Percentiles rank a stretch among this genome's conserved stretches.
These are phyloP conservation scores for Heliconius cydno DNA, from an alignment of 2,888 invertebrate species.

Conservation along the genomic window DNA sequence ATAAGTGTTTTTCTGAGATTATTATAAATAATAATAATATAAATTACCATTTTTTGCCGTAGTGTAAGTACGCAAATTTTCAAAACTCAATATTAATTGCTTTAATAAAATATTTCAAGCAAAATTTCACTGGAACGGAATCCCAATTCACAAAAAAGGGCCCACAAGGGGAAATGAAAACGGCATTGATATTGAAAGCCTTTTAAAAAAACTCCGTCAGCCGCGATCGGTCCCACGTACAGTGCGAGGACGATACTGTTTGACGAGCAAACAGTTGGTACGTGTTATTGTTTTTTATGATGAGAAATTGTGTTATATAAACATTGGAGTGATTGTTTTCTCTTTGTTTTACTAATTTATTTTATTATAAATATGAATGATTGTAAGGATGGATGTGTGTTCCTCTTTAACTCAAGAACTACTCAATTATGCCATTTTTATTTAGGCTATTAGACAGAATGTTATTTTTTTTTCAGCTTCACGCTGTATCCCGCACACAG, in stretches of 20 bases:
- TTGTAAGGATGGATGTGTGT: not conserved
- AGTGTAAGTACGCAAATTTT: too few relatives aligned
- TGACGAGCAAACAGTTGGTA: conserved; percentile 47
- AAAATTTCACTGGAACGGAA: too few relatives aligned
- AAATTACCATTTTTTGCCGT: too few relatives aligned
- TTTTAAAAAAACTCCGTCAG: conserved; percentile 54
- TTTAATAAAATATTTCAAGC: too few relatives aligned
- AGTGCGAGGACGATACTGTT: conserved; percentile 56
- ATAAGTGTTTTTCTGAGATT: too few relatives aligned
- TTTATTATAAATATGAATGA: not conserved
- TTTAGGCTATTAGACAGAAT: too few relatives aligned
- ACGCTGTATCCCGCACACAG: too few relatives aligned
- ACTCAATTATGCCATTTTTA: not conserved
- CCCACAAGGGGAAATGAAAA: conserved; percentile 64
- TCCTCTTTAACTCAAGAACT: not conserved
- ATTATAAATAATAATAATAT: too few relatives aligned
- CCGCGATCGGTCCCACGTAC: conserved; percentile 49
- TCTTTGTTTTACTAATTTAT: not conserved
- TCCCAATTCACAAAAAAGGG: conserved; percentile 57
- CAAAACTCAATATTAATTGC: too few relatives aligned
- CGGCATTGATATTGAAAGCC: conserved; percentile 64
- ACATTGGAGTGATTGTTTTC: conserved; percentile 26
- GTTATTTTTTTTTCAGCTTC: too few relatives aligned
- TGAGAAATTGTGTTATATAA: conserved; percentile 18
- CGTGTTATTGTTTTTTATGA: conserved; percentile 37